Evolutionary conservation across 2,888 invertebrate genomes (phyloP).

Genomic region (Eulithis testata): DNA sequence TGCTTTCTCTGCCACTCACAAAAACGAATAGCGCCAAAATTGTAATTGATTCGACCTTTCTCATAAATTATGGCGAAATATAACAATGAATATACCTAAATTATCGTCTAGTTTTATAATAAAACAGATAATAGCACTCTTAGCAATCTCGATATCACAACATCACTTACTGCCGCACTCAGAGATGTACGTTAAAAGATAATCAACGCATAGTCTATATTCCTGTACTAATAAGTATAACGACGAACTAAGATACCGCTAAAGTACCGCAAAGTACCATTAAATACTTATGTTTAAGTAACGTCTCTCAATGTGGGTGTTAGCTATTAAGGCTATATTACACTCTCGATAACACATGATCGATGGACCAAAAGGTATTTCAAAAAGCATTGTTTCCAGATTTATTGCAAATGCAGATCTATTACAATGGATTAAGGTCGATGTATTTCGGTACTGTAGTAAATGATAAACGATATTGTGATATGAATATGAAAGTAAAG

Average conservation of each 20-base stretch:
- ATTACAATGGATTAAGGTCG: conserved; percentile 20
- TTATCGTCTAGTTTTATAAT: conserved; percentile 20
- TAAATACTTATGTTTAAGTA: too few species aligned
- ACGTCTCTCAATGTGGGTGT: too few species aligned
- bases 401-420: conserved; percentile 17
- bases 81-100: conserved; percentile 26
- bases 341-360: conserved; percentile 35
- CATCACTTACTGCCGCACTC: conserved; percentile 3
- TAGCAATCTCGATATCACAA: conserved; percentile 22
- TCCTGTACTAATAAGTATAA: too few species aligned
- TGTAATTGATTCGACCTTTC: not conserved
- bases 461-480: conserved; percentile 16
- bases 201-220: not conserved
- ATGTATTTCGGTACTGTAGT: not conserved
- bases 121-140: conserved; percentile 21
- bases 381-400: conserved; percentile 25
- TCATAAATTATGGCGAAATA: not conserved
- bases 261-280: too few species aligned
- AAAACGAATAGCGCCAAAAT: conserved; percentile 1
- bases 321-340: conserved; percentile 21
- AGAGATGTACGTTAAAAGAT: not conserved
- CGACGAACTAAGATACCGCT: too few species aligned
- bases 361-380: conserved; percentile 27
- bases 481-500: conserved; percentile 6
- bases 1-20: too few species aligned